Evolutionary conservation across 2,797 vertebrate genomes (phyloP).

Genomic region (Pseudopleuronectes americanus): DNA sequence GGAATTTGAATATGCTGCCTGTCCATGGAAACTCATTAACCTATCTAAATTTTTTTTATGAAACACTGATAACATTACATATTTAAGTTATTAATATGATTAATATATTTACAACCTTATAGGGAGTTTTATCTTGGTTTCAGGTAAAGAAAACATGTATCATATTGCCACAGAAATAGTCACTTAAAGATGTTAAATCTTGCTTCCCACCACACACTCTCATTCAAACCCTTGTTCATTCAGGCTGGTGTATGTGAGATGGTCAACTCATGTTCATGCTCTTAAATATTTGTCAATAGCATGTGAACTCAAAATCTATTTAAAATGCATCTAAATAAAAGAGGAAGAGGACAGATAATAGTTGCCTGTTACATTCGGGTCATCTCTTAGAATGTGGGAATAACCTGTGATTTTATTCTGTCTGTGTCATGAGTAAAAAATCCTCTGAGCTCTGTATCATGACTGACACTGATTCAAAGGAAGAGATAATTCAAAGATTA

Average conservation of each 20-base stretch:
- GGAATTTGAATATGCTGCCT: background rate
- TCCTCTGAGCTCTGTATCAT: background rate
- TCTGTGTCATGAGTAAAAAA: constrained; percentile 1
- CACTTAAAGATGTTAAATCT: background rate
- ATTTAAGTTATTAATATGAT: background rate
- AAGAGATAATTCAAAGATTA: background rate
- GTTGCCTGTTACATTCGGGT: background rate
- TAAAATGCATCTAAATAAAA: background rate
- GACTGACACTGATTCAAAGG: background rate
- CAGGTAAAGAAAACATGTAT: too few relatives aligned
- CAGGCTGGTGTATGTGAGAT: background rate
- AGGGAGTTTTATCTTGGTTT: background rate
- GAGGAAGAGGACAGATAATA: background rate
- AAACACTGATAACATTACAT: background rate
- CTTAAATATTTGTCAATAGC: background rate
- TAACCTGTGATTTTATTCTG: background rate
- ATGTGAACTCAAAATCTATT: background rate
- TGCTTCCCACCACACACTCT: background rate
- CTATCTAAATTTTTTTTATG: background rate
- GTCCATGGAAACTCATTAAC: background rate
- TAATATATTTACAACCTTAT: background rate
- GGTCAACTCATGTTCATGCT: background rate
- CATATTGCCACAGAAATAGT: background rate
- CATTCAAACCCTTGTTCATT: background rate
- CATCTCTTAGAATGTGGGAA: background rate